Percentiles rank a stretch among this genome's conserved stretches.
Evolutionary conservation across 2,888 invertebrate species (phyloP).

Genomic region (Cryptocephalus moraei): DNA sequence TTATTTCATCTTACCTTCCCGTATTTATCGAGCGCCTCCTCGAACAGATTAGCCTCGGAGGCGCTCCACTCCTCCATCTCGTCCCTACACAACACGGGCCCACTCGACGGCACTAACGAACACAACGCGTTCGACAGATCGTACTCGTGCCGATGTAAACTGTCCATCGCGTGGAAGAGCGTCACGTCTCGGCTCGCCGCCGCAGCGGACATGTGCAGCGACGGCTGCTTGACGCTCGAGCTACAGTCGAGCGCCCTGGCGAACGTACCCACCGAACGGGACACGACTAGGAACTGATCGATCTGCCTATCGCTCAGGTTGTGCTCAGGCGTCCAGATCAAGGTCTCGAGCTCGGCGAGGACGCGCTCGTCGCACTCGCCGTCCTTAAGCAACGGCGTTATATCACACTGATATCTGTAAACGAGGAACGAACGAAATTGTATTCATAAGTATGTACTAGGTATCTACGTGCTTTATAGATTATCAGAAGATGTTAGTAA

Average conservation of each 20-base stretch:
- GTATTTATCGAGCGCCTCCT: slow-evolving; percentile 95
- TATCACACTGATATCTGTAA: slow-evolving; percentile 79
- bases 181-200: slow-evolving; percentile 98
- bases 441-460: too few species aligned
- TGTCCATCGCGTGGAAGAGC: slow-evolving; percentile 97
- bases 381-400: slow-evolving; percentile 71
- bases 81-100: slow-evolving; percentile 93
- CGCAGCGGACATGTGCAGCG: slow-evolving; percentile 98
- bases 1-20: slow-evolving; percentile 65
- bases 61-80: slow-evolving; percentile 99
- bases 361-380: slow-evolving; percentile 38
- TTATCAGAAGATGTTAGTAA: too few species aligned
- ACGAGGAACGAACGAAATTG: slow-evolving; percentile 36
- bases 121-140: slow-evolving; percentile 85
- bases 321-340: slow-evolving; percentile 93
- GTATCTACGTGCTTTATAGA: too few species aligned
- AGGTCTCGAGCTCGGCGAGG: slow-evolving; percentile 64
- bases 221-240: slow-evolving; percentile 96
- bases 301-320: slow-evolving; percentile 89
- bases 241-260: slow-evolving; percentile 97
- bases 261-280: slow-evolving; percentile 95
- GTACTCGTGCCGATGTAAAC: slow-evolving; percentile 80
- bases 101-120: slow-evolving; percentile 87
- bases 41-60: slow-evolving; percentile 96
- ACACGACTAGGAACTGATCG: slow-evolving; percentile 95